Conservation (phyloP, 2,888 invertebrate genomes). For the Acanthosoma haemorrhoidale region DNA sequence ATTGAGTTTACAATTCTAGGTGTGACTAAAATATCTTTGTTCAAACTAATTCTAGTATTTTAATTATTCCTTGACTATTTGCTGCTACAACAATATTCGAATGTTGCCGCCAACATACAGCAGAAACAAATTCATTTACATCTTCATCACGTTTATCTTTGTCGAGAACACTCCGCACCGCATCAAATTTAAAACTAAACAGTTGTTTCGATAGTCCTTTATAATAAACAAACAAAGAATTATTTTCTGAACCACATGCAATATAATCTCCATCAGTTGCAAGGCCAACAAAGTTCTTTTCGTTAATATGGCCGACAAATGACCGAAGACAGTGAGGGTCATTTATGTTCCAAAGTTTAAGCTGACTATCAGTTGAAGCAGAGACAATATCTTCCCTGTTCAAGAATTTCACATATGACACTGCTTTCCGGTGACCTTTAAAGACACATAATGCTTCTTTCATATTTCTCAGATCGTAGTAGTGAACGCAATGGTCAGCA, state of each 20-base stretch:
- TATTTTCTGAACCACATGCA: conserved; percentile 92
- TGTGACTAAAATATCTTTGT: not conserved
- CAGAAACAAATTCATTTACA: conserved; percentile 87
- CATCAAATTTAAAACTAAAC: conserved; percentile 81
- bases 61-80: conserved; percentile 89
- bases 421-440: conserved; percentile 86
- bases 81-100: conserved; percentile 84
- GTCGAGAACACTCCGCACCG: conserved; percentile 68
- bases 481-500: conserved; percentile 95
- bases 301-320: conserved; percentile 87
- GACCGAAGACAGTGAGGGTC: conserved; percentile 70
- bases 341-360: conserved; percentile 86
- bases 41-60: conserved; percentile 64
- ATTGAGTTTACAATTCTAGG: not conserved
- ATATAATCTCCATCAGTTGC: conserved; percentile 89
- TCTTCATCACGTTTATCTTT: conserved; percentile 76
- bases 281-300: conserved; percentile 92
- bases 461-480: conserved; percentile 84
- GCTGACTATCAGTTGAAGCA: conserved; percentile 84
- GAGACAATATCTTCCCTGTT: conserved; percentile 81
- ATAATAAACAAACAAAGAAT: conserved; percentile 86
- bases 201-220: conserved; percentile 81
- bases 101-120: conserved; percentile 86
- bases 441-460: conserved; percentile 75
- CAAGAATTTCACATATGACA: conserved; percentile 88